Evolutionary conservation across 2,888 invertebrate species (phyloP).

Genomic region (Phaedon cochleariae): DNA sequence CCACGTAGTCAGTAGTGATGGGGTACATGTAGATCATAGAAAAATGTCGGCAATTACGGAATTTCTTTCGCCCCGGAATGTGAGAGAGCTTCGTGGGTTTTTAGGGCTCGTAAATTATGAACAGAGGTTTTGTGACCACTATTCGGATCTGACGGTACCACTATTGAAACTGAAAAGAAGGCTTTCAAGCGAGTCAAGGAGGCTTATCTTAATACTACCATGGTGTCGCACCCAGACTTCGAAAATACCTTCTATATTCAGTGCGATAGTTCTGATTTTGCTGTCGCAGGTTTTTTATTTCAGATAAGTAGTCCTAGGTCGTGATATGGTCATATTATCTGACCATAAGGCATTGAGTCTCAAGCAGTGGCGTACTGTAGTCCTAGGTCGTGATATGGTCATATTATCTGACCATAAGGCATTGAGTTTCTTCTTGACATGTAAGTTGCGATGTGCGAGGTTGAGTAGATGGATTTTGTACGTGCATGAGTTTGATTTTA

Average conservation of each 20-base stretch:
- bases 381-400: conserved; percentile 12
- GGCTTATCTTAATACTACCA: no score
- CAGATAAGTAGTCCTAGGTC: conserved; percentile 5
- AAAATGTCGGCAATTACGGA: conserved; percentile 19
- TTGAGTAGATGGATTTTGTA: conserved; percentile 17
- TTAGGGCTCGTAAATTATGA: conserved; percentile 27
- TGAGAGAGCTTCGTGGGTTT: conserved; percentile 21
- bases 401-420: conserved; percentile 21
- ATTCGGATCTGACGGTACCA: conserved; percentile 12
- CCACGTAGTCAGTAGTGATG: neutral
- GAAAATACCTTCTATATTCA: conserved; percentile 15
- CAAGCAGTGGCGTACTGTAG: conserved; percentile 15
- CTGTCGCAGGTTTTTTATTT: conserved; percentile 18
- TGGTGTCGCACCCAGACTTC: conserved; percentile 13
- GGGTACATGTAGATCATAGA: conserved; percentile 14
- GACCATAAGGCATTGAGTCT: conserved; percentile 16
- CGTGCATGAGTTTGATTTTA: conserved; percentile 22
- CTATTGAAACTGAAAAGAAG: neutral
- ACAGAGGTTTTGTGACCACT: conserved; percentile 20
- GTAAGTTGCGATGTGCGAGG: neutral
- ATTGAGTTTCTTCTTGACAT: no score
- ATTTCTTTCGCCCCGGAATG: conserved; percentile 23
- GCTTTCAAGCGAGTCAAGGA: neutral
- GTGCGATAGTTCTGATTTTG: conserved; percentile 19
- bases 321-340: conserved; percentile 8